These are phyloP conservation scores for Cotesia vestalis DNA, from an alignment of 1,140 invertebrate species.

Conservation along the genomic window DNA sequence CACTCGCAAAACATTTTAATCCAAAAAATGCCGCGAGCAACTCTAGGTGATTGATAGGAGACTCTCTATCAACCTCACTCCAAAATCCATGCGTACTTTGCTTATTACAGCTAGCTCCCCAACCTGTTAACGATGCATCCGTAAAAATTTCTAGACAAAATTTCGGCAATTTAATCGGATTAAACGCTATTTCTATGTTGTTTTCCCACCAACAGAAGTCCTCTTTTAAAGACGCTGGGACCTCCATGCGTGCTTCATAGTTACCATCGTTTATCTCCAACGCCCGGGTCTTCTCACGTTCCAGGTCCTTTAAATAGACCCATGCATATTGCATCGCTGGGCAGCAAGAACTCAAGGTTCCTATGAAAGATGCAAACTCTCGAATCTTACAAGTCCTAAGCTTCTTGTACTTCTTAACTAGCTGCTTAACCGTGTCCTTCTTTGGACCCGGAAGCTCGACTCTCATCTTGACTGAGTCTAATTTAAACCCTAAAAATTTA, in stretches of 20 bases:
- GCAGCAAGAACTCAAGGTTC: slow-evolving; percentile 3
- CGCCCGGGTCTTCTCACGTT: background rate
- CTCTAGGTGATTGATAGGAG: slow-evolving; percentile 49
- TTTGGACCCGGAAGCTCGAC: background rate
- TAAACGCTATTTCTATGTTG: slow-evolving; percentile 26
- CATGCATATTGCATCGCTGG: slow-evolving; percentile 9
- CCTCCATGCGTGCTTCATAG: background rate
- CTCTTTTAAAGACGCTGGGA: background rate
- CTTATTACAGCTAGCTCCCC: slow-evolving; percentile 39
- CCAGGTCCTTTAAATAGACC: slow-evolving; percentile 12
- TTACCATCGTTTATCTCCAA: background rate
- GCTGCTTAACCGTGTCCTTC: background rate
- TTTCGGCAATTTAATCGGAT: slow-evolving; percentile 29
- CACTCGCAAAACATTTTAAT: slow-evolving; percentile 41
- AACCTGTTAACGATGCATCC: slow-evolving; percentile 44
- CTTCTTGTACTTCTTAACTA: slow-evolving; percentile 23
- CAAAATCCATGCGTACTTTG: slow-evolving; percentile 40
- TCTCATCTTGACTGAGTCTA: background rate
- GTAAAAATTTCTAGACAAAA: slow-evolving; percentile 43
- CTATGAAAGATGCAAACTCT: background rate
- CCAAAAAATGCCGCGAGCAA: slow-evolving; percentile 43
- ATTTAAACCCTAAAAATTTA: slow-evolving; percentile 7
- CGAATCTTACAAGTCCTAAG: slow-evolving; percentile 16
- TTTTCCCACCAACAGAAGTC: slow-evolving; percentile 44
- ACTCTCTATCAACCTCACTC: slow-evolving; percentile 28